Evolutionary conservation across 2,888 invertebrate species (phyloP), one percentile per base, ranked within the genome.

Genomic region (Hemistola chrysoprasaria): DNA sequence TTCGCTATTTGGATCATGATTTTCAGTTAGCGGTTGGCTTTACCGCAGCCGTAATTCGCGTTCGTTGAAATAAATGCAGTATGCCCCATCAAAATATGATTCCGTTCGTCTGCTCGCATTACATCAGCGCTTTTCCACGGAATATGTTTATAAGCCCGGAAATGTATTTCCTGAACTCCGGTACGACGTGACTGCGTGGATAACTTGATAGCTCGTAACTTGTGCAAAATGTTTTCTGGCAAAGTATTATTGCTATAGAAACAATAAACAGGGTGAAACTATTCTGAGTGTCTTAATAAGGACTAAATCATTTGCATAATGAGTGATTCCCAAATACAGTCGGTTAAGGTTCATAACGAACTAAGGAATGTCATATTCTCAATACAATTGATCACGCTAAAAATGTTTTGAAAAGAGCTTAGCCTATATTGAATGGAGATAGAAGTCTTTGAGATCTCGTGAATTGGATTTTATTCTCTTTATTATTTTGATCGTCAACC

Each of bases 401-500:
- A 42, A 39, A 34, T 49, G 42, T 49, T 40, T 54, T 49, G 52
- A 51, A 48, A 58, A 55, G 54, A 48, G 36, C 41, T n/a, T n/a
- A n/a, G n/a, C 27, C 47, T 23, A 32, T 41, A 35, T 37, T 53
- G 50, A 50, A 56, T 46, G 54, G 47, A 43, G 39, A 45, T 42
- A 44, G 39, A 40, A 40, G 40, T 43, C 52, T 46, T 52, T 52
- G 55, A 52, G 63, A 71, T 69, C 60, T 59, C 57, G 58, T 68
- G 72, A 77, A n/a, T 75, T 77, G 69, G 64, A 71, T 72, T 79
- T 78, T 76, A 73, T 75, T 71, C 62, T 75, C 76, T 61, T 74
- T 78, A 75, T 77, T 80, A 75, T 77, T 80, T 76, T 68, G 65
- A 70, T 74, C 69, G 72, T 60, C 60, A 60, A 65, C 55, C 47